Evolutionary conservation across 2,888 invertebrate species (phyloP).

Genomic region (Andrena praecox): DNA sequence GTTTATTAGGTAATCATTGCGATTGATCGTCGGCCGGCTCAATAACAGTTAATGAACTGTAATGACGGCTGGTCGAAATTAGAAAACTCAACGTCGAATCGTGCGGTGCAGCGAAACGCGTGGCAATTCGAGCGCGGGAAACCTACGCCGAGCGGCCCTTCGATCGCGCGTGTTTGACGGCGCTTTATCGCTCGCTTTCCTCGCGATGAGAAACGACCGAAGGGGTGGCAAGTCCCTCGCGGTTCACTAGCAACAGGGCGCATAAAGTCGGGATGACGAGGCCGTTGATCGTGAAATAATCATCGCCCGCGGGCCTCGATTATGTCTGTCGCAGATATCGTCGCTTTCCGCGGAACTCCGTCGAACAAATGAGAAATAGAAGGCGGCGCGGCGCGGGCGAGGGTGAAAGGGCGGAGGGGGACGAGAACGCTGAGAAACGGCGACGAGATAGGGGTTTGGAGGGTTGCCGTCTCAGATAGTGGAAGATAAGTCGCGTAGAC

Average conservation of each 20-base stretch:
- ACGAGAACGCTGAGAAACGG: slow-evolving; percentile 38
- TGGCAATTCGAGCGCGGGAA: too few relatives aligned
- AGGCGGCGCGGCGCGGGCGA: not conserved
- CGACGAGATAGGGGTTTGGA: slow-evolving; percentile 42
- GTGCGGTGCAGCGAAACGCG: too few relatives aligned
- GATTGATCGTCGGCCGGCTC: not conserved
- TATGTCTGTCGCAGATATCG: slow-evolving; percentile 60
- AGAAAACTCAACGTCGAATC: too few relatives aligned
- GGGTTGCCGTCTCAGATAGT: slow-evolving; percentile 70
- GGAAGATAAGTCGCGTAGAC: slow-evolving; percentile 75
- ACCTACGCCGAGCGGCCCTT: not conserved
- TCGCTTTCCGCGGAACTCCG: slow-evolving; percentile 47
- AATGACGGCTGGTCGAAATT: too few relatives aligned
- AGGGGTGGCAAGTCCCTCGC: not conserved
- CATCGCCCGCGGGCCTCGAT: slow-evolving; percentile 58
- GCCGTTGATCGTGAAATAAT: slow-evolving; percentile 69
- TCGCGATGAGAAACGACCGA: not conserved
- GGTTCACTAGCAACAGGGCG: slow-evolving; percentile 23
- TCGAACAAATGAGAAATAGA: slow-evolving; percentile 67
- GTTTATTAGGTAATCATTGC: slow-evolving; percentile 29
- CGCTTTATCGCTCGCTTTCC: not conserved
- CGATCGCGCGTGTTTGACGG: too few relatives aligned
- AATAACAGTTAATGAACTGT: too few relatives aligned
- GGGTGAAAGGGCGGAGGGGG: slow-evolving; percentile 1
- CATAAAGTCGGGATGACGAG: slow-evolving; percentile 19